Percentiles rank a stretch among this genome's conserved stretches.
These are phyloP conservation scores for Rhipidura dahli DNA, from an alignment of 2,113 vertebrate genomes.

Conservation along the genomic window DNA sequence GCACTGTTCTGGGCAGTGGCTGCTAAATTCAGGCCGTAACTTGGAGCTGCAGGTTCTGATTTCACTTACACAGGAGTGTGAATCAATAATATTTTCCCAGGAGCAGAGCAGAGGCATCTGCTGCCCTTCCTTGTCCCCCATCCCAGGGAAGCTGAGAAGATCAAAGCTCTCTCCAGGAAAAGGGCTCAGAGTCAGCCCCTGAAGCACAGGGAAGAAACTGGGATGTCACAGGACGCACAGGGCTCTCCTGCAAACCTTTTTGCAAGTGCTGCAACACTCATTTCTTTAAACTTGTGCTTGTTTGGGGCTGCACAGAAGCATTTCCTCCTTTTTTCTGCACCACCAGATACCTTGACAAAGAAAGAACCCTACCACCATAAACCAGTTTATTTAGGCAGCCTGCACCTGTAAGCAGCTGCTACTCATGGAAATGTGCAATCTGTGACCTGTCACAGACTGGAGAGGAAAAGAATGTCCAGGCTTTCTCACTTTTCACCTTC, in stretches of 20 bases:
- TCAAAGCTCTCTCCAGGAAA: neutral
- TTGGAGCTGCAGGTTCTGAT: neutral
- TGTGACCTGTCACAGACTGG: neutral
- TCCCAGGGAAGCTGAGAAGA: neutral
- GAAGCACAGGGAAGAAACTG: neutral
- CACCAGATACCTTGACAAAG: accelerated
- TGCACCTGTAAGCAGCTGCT: neutral
- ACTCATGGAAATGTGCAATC: neutral
- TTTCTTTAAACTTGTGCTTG: neutral
- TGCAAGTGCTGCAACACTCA: neutral
- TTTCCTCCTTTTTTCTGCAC: neutral
- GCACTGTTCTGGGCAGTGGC: neutral
- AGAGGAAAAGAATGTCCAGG: neutral
- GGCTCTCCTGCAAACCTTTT: neutral
- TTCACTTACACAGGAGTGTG: neutral
- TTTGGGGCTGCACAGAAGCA: neutral
- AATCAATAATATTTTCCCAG: neutral
- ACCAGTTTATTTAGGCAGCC: neutral
- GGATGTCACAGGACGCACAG: neutral
- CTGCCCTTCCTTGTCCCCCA: neutral
- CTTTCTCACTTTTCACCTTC: neutral
- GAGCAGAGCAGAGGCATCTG: neutral
- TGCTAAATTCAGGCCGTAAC: neutral
- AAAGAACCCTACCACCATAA: neutral
- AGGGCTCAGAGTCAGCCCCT: neutral